phyloP scores from a whole-genome alignment of 2,888 invertebrate genomes.

The Drosophila mimica region DNA sequence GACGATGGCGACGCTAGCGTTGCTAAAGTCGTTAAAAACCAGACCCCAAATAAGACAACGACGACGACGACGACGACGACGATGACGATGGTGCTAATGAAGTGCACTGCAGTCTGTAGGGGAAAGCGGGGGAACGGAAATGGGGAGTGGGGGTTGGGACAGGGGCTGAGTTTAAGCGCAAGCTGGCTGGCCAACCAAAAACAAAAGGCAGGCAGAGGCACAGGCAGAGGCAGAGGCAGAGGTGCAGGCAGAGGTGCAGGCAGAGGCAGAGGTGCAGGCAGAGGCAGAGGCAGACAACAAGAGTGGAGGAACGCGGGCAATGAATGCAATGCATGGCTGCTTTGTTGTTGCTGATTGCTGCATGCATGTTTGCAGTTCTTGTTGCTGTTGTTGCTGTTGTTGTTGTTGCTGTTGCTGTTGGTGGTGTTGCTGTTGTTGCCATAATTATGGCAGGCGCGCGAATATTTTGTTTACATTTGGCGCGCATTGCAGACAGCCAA shows the following conservation, averaged over 20 bases:
- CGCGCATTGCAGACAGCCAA: constrained; percentile 73
- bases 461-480: constrained; percentile 81
- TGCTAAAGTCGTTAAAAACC: constrained; percentile 55
- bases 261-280: constrained; percentile 17
- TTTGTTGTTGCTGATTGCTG: constrained; percentile 38
- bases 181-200: constrained; percentile 74
- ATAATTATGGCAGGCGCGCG: constrained; percentile 82
- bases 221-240: constrained; percentile 1
- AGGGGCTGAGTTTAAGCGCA: constrained; percentile 62
- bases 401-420: constrained; percentile 40
- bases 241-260: constrained; percentile 20
- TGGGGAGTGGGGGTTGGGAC: constrained; percentile 4
- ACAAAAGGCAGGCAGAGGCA: constrained; percentile 59
- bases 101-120: constrained; percentile 59
- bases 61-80: constrained; percentile 39
- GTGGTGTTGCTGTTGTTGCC: constrained; percentile 60
- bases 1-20: constrained; percentile 30
- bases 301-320: constrained; percentile 45
- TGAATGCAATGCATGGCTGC: constrained; percentile 67
- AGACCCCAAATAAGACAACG: constrained; percentile 51
- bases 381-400: constrained; percentile 21
- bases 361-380: constrained; percentile 29
- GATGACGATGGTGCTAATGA: constrained; percentile 72
- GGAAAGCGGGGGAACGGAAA: not conserved
- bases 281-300: not conserved